phyloP scores from a whole-genome alignment of 2,113 vertebrate genomes.

The Anthoscopus minutus region DNA sequence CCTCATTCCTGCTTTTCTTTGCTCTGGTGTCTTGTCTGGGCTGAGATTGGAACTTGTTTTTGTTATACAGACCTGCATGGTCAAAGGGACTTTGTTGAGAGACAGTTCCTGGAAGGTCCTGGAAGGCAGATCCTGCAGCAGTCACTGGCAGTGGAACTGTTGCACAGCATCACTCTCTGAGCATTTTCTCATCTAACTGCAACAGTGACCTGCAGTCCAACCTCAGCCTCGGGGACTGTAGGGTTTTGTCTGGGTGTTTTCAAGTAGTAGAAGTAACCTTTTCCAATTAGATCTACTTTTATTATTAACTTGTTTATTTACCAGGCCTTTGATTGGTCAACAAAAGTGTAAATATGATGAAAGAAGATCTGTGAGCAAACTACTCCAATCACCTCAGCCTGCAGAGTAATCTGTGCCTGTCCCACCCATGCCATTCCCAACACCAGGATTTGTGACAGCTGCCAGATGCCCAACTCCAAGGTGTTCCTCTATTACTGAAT shows the following conservation, averaged over 20 bases:
- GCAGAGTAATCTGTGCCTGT: background rate
- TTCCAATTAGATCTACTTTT: background rate
- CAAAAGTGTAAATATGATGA: background rate
- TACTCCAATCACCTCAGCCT: background rate
- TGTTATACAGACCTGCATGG: background rate
- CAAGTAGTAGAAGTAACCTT: background rate
- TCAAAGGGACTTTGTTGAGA: background rate
- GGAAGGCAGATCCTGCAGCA: background rate
- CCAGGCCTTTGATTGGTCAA: background rate
- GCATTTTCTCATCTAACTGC: background rate
- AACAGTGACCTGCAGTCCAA: background rate
- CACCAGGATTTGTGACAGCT: background rate
- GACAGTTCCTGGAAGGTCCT: background rate
- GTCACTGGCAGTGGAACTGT: background rate
- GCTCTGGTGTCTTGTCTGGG: background rate
- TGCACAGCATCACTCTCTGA: background rate
- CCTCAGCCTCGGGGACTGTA: background rate
- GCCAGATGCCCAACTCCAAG: background rate
- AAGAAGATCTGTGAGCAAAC: background rate
- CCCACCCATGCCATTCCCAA: background rate
- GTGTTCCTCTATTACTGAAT: background rate
- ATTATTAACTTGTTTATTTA: background rate
- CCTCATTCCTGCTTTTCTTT: background rate
- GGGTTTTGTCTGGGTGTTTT: background rate
- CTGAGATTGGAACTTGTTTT: background rate